Evolutionary conservation across 2,888 invertebrate species (phyloP).

Genomic region (Yponomeuta evonymella): DNA sequence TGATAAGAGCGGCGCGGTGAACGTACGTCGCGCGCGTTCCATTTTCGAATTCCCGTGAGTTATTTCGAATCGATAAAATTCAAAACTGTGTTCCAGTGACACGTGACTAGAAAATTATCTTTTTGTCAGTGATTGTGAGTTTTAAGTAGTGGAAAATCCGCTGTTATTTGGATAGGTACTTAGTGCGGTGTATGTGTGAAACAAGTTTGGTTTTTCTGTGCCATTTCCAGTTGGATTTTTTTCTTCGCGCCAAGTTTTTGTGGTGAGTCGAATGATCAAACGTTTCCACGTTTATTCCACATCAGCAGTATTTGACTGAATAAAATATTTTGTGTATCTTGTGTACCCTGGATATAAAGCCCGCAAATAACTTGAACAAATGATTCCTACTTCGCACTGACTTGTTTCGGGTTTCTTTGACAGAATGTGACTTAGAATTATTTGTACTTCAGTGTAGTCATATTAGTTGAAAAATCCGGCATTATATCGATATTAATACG

Average conservation of each 20-base stretch:
- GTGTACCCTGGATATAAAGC: no score
- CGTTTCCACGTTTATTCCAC: background rate
- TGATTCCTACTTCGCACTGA: no score
- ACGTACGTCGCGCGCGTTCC: constrained; percentile 29
- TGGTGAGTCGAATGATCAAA: constrained; percentile 50
- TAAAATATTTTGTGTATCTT: background rate
- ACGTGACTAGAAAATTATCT: background rate
- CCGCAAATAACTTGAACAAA: no score
- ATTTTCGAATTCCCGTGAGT: constrained; percentile 44
- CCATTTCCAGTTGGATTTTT: constrained; percentile 53
- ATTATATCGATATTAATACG: no score
- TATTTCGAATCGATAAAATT: constrained; percentile 31
- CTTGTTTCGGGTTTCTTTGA: no score
- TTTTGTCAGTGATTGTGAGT: background rate
- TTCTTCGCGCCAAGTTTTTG: constrained; percentile 44
- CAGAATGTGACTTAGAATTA: no score
- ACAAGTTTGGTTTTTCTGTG: constrained; percentile 50
- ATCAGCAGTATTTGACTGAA: background rate
- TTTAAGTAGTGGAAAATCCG: background rate
- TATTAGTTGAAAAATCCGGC: no score
- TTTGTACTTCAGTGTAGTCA: no score
- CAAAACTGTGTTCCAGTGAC: constrained; percentile 1
- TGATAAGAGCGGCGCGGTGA: constrained; percentile 50
- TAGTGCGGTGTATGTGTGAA: constrained; percentile 26
- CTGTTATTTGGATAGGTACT: background rate